Percentiles rank a stretch among this genome's conserved stretches.
phyloP scores from a whole-genome alignment of 2,113 vertebrate species.

The Tragelaphus imberbis region DNA sequence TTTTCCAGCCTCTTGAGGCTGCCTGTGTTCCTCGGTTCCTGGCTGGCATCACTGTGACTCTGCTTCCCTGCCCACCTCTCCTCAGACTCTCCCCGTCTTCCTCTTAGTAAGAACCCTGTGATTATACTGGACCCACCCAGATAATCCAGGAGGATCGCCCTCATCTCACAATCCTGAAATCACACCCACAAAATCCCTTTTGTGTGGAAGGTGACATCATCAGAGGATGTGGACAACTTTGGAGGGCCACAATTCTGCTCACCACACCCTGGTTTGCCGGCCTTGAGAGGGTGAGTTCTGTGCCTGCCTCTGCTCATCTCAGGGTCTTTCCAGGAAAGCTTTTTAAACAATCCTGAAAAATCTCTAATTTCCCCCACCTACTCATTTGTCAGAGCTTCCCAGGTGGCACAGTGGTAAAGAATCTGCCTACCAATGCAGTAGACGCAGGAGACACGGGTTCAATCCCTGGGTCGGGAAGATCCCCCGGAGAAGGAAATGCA shows the following conservation, averaged over 20 bases:
- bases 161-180: not conserved
- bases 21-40: fast-evolving
- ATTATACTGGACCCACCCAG: not conserved
- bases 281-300: not conserved
- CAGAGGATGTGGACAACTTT: not conserved
- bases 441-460: not conserved
- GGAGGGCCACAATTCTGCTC: not conserved
- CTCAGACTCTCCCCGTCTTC: not conserved
- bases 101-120: not conserved
- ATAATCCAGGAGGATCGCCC: not conserved
- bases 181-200: not conserved
- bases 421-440: not conserved
- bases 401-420: not conserved
- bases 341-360: not conserved
- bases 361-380: not conserved
- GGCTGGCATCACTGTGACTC: fast-evolving
- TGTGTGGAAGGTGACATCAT: not conserved
- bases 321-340: not conserved
- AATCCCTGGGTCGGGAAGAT: not conserved
- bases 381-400: not conserved
- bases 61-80: fast-evolving
- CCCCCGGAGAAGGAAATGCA: not conserved
- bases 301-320: not conserved
- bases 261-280: too few relatives aligned
- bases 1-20: not conserved